Evolutionary conservation across 2,888 invertebrate genomes (phyloP).

Genomic region (Epirrita christyi): DNA sequence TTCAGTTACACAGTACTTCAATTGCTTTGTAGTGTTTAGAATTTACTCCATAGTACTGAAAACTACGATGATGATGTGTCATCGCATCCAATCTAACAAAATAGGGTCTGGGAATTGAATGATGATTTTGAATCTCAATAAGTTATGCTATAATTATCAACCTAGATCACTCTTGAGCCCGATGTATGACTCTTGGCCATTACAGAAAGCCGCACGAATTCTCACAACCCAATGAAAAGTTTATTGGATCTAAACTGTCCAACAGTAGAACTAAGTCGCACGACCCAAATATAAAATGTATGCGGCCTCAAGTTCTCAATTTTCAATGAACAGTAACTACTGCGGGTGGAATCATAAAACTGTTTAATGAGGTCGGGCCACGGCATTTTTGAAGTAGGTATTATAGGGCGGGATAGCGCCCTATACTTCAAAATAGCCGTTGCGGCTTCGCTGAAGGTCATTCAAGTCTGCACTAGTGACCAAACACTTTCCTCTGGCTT

Average conservation of each 20-base stretch:
- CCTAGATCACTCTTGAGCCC: too few relatives aligned
- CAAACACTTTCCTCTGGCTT: background rate
- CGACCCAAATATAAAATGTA: slow-evolving; percentile 26
- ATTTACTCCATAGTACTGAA: too few relatives aligned
- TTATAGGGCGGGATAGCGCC: too few relatives aligned
- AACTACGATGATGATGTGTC: too few relatives aligned
- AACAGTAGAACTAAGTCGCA: slow-evolving; percentile 16
- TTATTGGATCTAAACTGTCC: slow-evolving; percentile 13
- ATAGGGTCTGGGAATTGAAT: too few relatives aligned
- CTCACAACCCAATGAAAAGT: slow-evolving; percentile 7
- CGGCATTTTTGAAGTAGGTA: slow-evolving; percentile 49
- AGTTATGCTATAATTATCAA: too few relatives aligned
- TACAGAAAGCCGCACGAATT: background rate
- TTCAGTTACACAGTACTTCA: slow-evolving; percentile 3
- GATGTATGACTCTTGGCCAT: too few relatives aligned
- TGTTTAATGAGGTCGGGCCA: slow-evolving; percentile 56
- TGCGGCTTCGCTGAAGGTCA: slow-evolving; percentile 48
- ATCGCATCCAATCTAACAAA: too few relatives aligned
- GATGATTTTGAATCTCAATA: too few relatives aligned
- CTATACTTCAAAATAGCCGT: too few relatives aligned
- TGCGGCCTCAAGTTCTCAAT: slow-evolving; percentile 47
- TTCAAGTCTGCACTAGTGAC: background rate
- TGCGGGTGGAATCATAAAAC: slow-evolving; percentile 44
- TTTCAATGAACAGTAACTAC: slow-evolving; percentile 50
- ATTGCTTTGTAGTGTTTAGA: background rate